These are phyloP conservation scores for Miltochrista miniata DNA, from an alignment of 2,888 invertebrate species.

Conservation along the genomic window DNA sequence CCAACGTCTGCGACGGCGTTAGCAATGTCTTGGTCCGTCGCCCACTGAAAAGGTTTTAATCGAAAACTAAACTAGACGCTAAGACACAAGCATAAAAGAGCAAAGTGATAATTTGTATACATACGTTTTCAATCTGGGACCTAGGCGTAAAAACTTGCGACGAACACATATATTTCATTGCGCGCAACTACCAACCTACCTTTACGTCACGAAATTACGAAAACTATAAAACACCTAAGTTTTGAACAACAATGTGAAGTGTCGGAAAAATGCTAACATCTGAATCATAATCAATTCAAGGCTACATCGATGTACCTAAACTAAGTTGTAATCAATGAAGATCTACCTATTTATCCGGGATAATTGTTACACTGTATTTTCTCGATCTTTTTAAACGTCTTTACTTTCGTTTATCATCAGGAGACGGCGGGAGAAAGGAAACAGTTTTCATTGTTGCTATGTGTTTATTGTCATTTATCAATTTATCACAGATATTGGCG, in stretches of 20 bases:
- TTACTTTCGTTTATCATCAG: slow-evolving; percentile 37
- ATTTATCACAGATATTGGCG: slow-evolving; percentile 65
- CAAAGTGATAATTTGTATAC: slow-evolving; percentile 29
- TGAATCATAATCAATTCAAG: too few relatives aligned
- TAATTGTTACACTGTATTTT: slow-evolving; percentile 1
- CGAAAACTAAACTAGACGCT: slow-evolving; percentile 60
- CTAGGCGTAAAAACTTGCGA: slow-evolving; percentile 25
- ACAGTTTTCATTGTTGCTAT: slow-evolving; percentile 73
- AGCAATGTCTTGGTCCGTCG: slow-evolving; percentile 97
- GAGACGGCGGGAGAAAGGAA: slow-evolving; percentile 77
- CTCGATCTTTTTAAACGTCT: slow-evolving; percentile 14
- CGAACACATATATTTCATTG: slow-evolving; percentile 44
- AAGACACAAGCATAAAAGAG: slow-evolving; percentile 34
- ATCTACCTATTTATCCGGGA: slow-evolving; percentile 10
- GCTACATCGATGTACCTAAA: too few relatives aligned
- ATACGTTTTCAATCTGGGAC: slow-evolving; percentile 35
- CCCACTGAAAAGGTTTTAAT: slow-evolving; percentile 90
- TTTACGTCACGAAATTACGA: slow-evolving; percentile 16
- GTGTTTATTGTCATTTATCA: slow-evolving; percentile 66
- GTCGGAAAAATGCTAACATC: slow-evolving; percentile 11
- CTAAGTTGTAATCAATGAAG: slow-evolving; percentile 1
- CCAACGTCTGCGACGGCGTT: slow-evolving; percentile 95
- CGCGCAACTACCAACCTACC: slow-evolving; percentile 18
- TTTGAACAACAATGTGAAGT: slow-evolving; percentile 16
- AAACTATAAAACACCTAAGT: slow-evolving; percentile 2